Conservation (phyloP, 2,113 vertebrate genomes). For the Cyanoliseus patagonus region DNA sequence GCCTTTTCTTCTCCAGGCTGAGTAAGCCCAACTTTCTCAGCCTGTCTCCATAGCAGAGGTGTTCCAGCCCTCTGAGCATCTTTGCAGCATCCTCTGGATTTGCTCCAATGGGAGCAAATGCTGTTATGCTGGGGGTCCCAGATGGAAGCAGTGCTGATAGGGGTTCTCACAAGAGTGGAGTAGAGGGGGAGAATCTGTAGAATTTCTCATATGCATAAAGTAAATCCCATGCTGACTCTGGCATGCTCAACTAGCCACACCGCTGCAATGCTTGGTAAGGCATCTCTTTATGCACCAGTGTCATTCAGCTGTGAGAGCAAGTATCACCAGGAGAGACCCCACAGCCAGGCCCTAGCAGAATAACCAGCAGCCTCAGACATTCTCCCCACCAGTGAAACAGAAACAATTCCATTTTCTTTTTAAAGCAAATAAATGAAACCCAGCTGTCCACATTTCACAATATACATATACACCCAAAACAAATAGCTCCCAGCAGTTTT, state of each 20-base stretch:
- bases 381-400: fast-evolving
- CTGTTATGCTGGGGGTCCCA: neutral
- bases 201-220: neutral
- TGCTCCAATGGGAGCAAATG: neutral
- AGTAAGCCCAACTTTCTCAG: neutral
- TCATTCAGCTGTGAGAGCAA: neutral
- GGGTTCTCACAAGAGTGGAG: neutral
- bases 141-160: neutral
- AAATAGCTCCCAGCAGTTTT: neutral
- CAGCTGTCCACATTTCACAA: neutral
- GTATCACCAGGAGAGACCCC: neutral
- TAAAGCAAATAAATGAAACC: neutral
- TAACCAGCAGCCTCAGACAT: neutral
- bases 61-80: neutral
- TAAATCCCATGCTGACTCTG: neutral
- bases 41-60: neutral
- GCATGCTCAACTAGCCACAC: fast-evolving
- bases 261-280: fast-evolving
- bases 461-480: fast-evolving
- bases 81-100: neutral
- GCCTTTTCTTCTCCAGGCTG: neutral
- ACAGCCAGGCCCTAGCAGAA: neutral
- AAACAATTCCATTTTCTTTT: neutral
- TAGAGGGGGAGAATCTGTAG: neutral
- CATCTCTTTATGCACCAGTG: fast-evolving